These are phyloP conservation scores for Phrynocephalus forsythii DNA, from an alignment of 2,797 vertebrate genomes.

Conservation along the genomic window DNA sequence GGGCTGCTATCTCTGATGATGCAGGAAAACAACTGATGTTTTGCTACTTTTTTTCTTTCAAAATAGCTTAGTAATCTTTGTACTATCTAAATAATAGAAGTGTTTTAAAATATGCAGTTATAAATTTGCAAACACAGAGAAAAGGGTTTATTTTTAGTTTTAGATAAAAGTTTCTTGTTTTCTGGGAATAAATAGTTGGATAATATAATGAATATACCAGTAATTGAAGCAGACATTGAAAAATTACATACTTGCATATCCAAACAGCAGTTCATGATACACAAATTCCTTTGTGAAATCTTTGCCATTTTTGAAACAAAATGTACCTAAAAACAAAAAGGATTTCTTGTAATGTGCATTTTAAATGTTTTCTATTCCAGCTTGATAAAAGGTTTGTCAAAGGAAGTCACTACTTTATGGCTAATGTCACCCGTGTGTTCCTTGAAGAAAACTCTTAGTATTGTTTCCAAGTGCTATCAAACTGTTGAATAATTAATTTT, in stretches of 20 bases:
- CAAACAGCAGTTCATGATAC: neutral
- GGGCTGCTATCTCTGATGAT: constrained; percentile 9
- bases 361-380: constrained; percentile 39
- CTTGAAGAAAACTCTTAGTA: constrained; percentile 24
- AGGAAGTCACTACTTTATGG: constrained; percentile 36
- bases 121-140: neutral
- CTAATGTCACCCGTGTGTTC: constrained; percentile 30
- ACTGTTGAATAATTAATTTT: too few species aligned
- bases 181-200: neutral
- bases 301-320: constrained; percentile 33
- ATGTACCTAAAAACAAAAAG: constrained; percentile 35
- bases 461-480: neutral
- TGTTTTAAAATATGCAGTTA: neutral
- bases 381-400: constrained; percentile 24
- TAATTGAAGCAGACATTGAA: neutral
- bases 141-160: neutral
- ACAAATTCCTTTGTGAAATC: constrained; percentile 46
- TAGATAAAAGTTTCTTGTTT: neutral
- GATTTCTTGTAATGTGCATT: constrained; percentile 24
- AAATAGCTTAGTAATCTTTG: neutral
- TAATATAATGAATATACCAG: neutral
- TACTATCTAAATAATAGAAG: constrained; percentile 15
- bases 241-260: constrained; percentile 10
- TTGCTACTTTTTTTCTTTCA: constrained; percentile 16
- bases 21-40: neutral